A percentile compares a stretch with the other conserved stretches of the same genome.
Conservation (phyloP, 2,113 vertebrate genomes). For the Prinia subflava region DNA sequence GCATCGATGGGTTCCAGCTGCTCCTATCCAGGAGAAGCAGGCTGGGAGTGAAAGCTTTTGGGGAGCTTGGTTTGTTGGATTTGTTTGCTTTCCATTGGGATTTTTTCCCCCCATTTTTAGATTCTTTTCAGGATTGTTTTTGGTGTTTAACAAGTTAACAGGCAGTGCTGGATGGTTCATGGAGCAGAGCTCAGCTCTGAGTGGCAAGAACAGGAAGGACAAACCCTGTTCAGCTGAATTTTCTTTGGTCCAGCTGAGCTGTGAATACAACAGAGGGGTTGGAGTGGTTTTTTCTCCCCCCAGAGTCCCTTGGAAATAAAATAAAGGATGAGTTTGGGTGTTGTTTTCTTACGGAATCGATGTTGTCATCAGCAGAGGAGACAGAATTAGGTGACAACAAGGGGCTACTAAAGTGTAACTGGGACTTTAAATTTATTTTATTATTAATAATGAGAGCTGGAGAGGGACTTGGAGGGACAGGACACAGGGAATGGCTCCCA, state of each 20-base stretch:
- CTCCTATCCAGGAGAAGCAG: not conserved
- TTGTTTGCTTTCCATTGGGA: not conserved
- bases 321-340: not conserved
- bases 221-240: not conserved
- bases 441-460: not conserved
- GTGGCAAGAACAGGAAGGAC: not conserved
- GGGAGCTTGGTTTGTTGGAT: not conserved
- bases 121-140: not conserved
- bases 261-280: not conserved
- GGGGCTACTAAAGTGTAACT: not conserved
- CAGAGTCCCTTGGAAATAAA: not conserved
- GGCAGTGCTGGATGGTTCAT: not conserved
- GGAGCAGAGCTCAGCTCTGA: not conserved
- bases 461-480: not conserved
- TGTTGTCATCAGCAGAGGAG: not conserved
- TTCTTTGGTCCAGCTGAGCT: not conserved
- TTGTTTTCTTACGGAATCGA: not conserved
- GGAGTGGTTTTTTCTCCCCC: not conserved
- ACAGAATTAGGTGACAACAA: not conserved
- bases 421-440: not conserved
- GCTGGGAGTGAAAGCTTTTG: not conserved
- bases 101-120: not conserved
- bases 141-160: not conserved
- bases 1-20: slow-evolving; percentile 30
- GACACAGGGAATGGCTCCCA: not conserved